Evolutionary conservation across 2,797 vertebrate species (phyloP), one percentile per base, ranked within the genome.

Genomic region (Crax fasciolata): DNA sequence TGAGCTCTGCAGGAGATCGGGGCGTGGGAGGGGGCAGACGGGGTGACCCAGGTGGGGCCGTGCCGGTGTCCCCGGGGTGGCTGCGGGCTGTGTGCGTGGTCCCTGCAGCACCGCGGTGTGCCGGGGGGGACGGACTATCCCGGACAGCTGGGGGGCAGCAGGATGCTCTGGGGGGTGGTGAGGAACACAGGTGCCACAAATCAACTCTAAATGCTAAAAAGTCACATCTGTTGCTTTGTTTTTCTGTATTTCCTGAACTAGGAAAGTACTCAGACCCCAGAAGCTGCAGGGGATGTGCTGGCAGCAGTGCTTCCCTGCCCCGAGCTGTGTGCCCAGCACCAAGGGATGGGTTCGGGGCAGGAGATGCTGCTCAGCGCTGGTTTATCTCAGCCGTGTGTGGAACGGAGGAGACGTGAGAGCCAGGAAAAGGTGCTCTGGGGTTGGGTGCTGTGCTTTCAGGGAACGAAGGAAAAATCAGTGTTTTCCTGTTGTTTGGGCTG

Each of bases 31-130:
- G 19, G 49, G 15, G 23, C 67, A 5, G 13, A 4, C 0, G 4
- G 23, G 54, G 54, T 24, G 63, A 15, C 51, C 5, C 16, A 0
- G 55, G 7, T 0, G 5, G 46, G 80, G 38, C 71, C 2, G 4
- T 2, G 55, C 24, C 72, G 17, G 0, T 20, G 28, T 17, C 63
- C 76, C 43, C 19, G 4, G 44, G 57, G 27, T 1, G 19, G 28
- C 21, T 4, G 67, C 1, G 1, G 2, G 43, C 27, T 35, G 35
- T 35, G 35, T 35, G 35, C 35, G 35, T 35, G 35, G 35, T 35
- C 35, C 35, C 35, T 35, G 35, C 35, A 35, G 35, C 51, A 52
- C 27, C 51, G 4, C 51, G 15, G 51, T 28, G 16, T 28, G 51
- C 35, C 35, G 35, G 35, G 27, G 51, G 27, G 25, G 27, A 25